Evolutionary conservation across 1,140 invertebrate species (phyloP).

Genomic region (Brachionus sp.): DNA sequence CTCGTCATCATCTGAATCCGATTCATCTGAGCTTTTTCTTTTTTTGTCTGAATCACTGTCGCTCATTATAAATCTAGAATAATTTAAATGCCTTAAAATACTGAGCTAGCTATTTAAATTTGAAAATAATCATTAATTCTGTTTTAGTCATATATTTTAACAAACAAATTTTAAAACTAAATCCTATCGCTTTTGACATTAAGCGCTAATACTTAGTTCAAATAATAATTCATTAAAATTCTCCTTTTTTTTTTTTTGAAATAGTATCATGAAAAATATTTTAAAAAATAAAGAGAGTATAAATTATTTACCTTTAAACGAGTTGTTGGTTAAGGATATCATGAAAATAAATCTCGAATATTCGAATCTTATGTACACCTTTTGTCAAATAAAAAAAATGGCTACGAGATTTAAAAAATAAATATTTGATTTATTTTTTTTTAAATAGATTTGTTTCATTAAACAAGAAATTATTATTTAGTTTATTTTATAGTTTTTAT

Average conservation of each 20-base stretch:
- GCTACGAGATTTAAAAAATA: not conserved
- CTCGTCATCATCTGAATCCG: not conserved
- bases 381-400: not conserved
- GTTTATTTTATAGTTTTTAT: not conserved
- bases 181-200: slow-evolving; percentile 18
- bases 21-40: not conserved
- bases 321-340: not conserved
- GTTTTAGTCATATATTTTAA: not conserved
- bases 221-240: not conserved
- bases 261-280: not conserved
- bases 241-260: not conserved
- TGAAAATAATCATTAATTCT: not conserved
- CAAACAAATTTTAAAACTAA: slow-evolving; percentile 11
- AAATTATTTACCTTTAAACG: not conserved
- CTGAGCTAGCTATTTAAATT: not conserved
- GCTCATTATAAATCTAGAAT: not conserved
- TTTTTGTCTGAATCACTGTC: not conserved
- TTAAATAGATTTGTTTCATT: not conserved
- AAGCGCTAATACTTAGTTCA: slow-evolving; percentile 5
- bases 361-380: not conserved
- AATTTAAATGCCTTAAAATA: not conserved
- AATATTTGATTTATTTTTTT: not conserved
- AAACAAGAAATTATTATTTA: not conserved
- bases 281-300: not conserved
- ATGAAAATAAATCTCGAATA: not conserved